Base-by-base conservation (phyloP, 35 echinoderm and acorn worm genomes). In the Lytechinus pictus region DNA sequence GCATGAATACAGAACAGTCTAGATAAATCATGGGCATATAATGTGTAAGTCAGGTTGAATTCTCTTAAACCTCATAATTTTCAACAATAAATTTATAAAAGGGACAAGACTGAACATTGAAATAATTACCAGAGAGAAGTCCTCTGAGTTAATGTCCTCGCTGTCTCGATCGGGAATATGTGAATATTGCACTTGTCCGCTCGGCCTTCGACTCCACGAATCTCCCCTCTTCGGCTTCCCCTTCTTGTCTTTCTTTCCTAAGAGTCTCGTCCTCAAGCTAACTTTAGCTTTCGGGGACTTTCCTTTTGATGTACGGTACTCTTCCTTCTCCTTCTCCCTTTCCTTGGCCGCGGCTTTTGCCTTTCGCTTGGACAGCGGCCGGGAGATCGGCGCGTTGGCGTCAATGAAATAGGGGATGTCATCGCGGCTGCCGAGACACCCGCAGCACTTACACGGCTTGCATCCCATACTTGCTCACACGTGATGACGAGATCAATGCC, bases 321-420 rank as follows among this genome's bases (percentile, higher is more conserved):
- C 28, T n/a, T 89, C 88, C 95, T 88, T 95, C 33, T 91, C 90
- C 89, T 72, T 96, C 92, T 54, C 92, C 51, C 55, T 95, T 58
- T 94, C 96, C 55, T 96, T 94, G 5, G 57, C 86, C 27, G 10
- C 6, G 1, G 87, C 87, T 10, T 89, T 87, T 2, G 95, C 54
- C 86, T 28, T 52, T 12, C 54, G 9, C 21, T 66, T 29, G n/a
- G 96, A 61, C 10, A 54, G 94, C 52, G 96, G 96, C 14, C 91
- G 96, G 33, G 58, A 93, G 19, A 94, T 92, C 9, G 96, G 96
- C 54, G 96, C 96, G 21, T 97, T 95, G 4, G 94, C 94, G n/a
- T 94, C 94, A 24, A 97, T 97, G 94, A 94, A 97, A 10, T 89
- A 87, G 13, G 12, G 94, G 87, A 97, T 95, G 96, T 97, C 96